These are phyloP conservation scores for Zoanthus sansibaricus DNA, from an alignment of 92 coral and sea anemone species.

Conservation along the genomic window DNA sequence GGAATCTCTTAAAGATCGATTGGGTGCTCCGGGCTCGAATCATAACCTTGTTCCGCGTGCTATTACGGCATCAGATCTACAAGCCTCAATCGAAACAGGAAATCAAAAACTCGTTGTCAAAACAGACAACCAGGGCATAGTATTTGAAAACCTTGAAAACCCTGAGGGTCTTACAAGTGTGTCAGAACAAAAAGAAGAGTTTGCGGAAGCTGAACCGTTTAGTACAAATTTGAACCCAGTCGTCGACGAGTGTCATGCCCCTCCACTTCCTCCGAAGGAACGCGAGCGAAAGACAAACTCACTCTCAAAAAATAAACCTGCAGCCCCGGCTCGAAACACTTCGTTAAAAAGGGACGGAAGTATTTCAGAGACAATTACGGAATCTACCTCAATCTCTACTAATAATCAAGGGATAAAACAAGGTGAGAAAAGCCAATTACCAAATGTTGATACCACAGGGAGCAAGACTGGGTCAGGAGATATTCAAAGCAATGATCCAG, in stretches of 20 bases:
- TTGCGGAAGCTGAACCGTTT: constrained; percentile 12
- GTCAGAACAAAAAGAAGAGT: not conserved
- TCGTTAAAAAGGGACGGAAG: constrained; percentile 50
- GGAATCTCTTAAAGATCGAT: constrained; percentile 68
- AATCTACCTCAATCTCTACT: not conserved
- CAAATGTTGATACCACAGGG: constrained; percentile 30
- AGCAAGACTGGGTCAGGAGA: not conserved
- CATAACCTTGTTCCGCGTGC: constrained; percentile 36
- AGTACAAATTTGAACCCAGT: not conserved
- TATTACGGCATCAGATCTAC: constrained; percentile 29
- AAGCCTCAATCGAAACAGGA: constrained; percentile 48
- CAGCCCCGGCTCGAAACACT: constrained; percentile 53
- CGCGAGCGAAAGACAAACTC: not conserved
- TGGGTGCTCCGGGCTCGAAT: constrained; percentile 29
- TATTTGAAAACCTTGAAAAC: not conserved
- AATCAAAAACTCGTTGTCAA: constrained; percentile 42
- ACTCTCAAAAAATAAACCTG: constrained; percentile 40
- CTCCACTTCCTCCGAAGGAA: constrained; percentile 65
- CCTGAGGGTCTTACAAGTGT: not conserved
- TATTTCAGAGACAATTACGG: not conserved
- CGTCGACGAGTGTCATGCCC: constrained; percentile 11
- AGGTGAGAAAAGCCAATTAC: constrained; percentile 56
- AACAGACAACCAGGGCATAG: constrained; percentile 27
- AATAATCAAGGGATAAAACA: not conserved
- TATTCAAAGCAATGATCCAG: not conserved